Evolutionary conservation across 2,797 vertebrate species (phyloP).

Genomic region (Valencia hispanica): DNA sequence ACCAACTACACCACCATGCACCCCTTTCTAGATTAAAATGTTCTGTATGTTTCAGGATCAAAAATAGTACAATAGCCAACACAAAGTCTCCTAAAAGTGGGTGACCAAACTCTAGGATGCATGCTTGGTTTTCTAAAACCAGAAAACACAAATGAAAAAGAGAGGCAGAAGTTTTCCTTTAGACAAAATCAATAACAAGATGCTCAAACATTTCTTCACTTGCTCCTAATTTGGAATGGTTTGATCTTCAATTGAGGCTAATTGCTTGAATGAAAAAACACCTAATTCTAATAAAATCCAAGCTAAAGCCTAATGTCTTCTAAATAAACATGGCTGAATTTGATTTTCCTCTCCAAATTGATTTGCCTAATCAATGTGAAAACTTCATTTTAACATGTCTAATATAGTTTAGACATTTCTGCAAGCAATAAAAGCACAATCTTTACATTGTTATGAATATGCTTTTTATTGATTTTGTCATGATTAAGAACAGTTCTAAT

Average conservation of each 20-base stretch:
- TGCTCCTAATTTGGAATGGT: not conserved
- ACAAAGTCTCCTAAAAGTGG: too few species aligned
- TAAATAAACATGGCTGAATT: not conserved
- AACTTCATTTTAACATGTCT: not conserved
- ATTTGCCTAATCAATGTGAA: not conserved
- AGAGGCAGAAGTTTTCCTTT: not conserved
- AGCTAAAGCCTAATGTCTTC: not conserved
- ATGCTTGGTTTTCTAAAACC: not conserved
- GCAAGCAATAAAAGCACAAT: not conserved
- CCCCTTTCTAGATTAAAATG: too few species aligned
- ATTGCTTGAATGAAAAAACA: not conserved
- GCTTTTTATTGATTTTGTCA: not conserved
- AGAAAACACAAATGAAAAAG: not conserved
- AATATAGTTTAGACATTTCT: not conserved
- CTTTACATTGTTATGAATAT: not conserved
- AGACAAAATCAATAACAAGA: not conserved
- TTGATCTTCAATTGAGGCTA: not conserved
- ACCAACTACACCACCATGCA: too few species aligned
- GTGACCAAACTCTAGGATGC: not conserved
- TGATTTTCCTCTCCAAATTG: not conserved
- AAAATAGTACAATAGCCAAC: too few species aligned
- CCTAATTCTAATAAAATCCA: not conserved
- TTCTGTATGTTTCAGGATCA: too few species aligned
- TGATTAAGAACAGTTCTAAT: not conserved
- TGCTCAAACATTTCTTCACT: not conserved